Evolutionary conservation across 2,888 invertebrate genomes (phyloP), one percentile per base, ranked within the genome.

Genomic region (Erebia ligea): DNA sequence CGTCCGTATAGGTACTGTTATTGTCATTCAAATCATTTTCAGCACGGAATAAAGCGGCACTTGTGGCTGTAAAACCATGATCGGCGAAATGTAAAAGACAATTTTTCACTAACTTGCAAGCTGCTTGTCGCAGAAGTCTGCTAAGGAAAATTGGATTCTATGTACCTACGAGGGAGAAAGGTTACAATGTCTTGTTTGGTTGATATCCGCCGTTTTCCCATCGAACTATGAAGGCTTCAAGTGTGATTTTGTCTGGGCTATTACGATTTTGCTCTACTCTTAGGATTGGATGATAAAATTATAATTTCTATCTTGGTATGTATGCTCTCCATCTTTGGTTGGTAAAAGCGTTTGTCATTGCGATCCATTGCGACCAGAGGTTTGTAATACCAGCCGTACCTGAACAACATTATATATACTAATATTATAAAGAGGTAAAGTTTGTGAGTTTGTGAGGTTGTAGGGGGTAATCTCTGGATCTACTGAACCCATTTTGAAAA

Each of bases 261-360:
- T 57, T 57, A 25, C 1, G 25, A 25, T 57, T 57, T 25, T 4
- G 79, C 75, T 65, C 81, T 82, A 19, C 81, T 83, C 75, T 81
- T 86, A 0, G 91, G 92, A 68, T 91, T 92, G 15, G 83, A 84
- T 86, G 86, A 88, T 3, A 82, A 81, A 1, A 93, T 92, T 62
- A 91, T 79, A 42, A 91, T 80, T 75, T 91, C 92, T 0, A 92
- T 77, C 79, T 93, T 93, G 65, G 92, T 93, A 56, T 88, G 83
- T 0, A 74, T 56, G 76, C 92, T 92, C 69, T 92, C 92, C 13
- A 64, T 77, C 78, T 83, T 81, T 0, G 92, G 92, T 10, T 80
- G 77, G 82, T 91, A 91, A 82, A 93, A 91, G 0, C 92, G 84
- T 0, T 74, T 76, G 76, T 93, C 92, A 77, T 79, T 90, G 1